Evolutionary conservation across 1,140 invertebrate species (phyloP).

Genomic region (Zaprionus ornatus): DNA sequence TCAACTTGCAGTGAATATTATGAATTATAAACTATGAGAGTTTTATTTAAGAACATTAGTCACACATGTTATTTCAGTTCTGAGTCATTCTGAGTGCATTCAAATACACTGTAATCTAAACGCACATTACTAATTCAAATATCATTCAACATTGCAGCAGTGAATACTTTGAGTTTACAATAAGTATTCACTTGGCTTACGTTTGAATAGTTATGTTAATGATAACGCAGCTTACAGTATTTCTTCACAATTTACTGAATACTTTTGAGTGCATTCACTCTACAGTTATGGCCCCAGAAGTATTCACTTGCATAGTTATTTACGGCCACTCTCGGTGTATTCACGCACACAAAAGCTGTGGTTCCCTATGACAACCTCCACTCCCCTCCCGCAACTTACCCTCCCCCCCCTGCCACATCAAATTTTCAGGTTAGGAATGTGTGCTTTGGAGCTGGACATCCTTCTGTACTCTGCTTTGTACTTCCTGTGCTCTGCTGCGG

Average conservation of each 20-base stretch:
- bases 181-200: no score
- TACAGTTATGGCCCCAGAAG: background rate
- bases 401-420: background rate
- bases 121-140: no score
- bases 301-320: background rate
- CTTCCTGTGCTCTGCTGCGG: conserved; percentile 25
- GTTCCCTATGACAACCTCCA: background rate
- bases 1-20: no score
- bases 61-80: no score
- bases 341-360: background rate
- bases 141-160: no score
- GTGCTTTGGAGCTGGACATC: background rate
- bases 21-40: no score
- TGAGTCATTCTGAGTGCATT: no score
- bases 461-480: conserved; percentile 23
- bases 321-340: background rate
- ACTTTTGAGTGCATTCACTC: background rate
- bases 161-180: no score
- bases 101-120: no score
- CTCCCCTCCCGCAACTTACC: background rate
- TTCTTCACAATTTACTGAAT: background rate
- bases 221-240: no score
- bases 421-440: conserved; percentile 10
- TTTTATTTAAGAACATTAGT: no score
- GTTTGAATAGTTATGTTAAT: no score